Evolutionary conservation across 2,888 invertebrate genomes (phyloP).

Genomic region (Pimpla rufipes): DNA sequence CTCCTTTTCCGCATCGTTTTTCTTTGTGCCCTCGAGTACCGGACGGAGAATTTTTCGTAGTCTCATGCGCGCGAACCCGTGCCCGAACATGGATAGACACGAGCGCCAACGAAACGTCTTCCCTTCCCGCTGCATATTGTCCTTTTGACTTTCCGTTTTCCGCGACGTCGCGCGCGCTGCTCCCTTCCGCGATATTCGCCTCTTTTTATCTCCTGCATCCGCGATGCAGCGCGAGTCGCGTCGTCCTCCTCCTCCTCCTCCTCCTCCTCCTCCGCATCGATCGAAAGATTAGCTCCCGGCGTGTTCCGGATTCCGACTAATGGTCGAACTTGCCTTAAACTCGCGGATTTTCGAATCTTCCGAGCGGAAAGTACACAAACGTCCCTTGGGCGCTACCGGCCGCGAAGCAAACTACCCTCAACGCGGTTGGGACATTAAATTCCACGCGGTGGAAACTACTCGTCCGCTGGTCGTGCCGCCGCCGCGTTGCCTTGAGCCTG

Average conservation of each 20-base stretch:
- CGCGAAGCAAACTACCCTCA: no score
- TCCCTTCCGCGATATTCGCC: background rate
- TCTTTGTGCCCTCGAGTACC: constrained; percentile 39
- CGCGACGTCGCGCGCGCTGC: no score
- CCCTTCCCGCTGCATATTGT: background rate
- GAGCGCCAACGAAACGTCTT: background rate
- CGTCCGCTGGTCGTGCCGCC: no score
- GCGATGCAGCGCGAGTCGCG: no score
- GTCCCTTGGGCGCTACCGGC: no score
- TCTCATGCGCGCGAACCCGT: background rate
- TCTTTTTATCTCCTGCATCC: background rate
- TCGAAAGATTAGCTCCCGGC: no score
- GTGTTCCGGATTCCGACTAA: no score
- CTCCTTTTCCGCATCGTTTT: constrained; percentile 45
- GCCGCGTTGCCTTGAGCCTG: constrained; percentile 37
- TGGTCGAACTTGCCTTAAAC: no score
- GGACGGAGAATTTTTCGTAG: constrained; percentile 37
- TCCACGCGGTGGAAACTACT: constrained; percentile 18
- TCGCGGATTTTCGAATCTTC: no score
- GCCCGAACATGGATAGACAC: background rate
- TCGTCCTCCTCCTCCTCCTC: no score
- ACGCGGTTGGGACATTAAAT: background rate
- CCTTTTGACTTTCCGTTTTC: background rate
- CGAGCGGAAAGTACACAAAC: no score
- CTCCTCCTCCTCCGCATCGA: no score